phyloP scores from a whole-genome alignment of 2,113 vertebrate species.

The Ceyx margarethae region DNA sequence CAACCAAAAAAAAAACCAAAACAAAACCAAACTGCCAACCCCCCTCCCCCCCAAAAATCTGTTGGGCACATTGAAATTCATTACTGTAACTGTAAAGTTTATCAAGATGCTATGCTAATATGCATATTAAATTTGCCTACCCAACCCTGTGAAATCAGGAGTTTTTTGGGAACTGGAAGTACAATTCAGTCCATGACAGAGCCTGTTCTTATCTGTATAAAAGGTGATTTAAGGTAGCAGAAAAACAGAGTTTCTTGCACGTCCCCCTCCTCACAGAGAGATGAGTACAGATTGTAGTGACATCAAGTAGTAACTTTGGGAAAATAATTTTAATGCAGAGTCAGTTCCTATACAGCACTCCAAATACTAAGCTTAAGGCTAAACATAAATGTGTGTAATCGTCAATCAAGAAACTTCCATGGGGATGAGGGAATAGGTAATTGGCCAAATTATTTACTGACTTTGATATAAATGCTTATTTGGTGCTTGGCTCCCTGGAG shows the following conservation, averaged over 20 bases:
- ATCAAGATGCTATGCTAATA: not conserved
- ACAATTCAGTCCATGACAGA: not conserved
- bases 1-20: too few relatives aligned
- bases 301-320: not conserved
- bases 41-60: not conserved
- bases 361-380: not conserved
- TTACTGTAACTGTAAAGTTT: not conserved
- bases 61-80: not conserved
- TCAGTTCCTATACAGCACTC: not conserved
- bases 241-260: not conserved
- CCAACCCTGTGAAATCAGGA: not conserved
- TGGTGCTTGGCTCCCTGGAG: not conserved
- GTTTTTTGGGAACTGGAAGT: not conserved
- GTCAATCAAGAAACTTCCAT: not conserved
- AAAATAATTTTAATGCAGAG: not conserved
- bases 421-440: slow-evolving; percentile 13
- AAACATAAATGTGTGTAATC: not conserved
- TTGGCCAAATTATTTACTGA: slow-evolving; percentile 4
- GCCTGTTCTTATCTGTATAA: not conserved
- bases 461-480: slow-evolving; percentile 8
- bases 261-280: rapidly evolving
- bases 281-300: not conserved
- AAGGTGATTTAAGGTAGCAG: not conserved
- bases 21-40: too few relatives aligned
- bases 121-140: not conserved